phyloP scores from a whole-genome alignment of 2,797 vertebrate genomes.

The Pangasius sanitwongsei region DNA sequence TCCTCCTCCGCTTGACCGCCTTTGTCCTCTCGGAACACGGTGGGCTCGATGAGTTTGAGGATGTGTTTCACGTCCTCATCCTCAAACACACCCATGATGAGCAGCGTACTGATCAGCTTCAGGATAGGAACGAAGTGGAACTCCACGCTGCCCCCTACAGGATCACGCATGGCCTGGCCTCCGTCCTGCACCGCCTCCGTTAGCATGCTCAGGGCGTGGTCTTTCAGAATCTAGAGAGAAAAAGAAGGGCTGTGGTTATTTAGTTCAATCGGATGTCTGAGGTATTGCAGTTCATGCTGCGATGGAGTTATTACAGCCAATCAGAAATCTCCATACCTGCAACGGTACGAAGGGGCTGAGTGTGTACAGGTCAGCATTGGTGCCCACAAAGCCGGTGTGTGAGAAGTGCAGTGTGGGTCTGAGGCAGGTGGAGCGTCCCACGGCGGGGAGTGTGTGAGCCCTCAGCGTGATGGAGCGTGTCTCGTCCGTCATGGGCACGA shows the following conservation, averaged over 20 bases:
- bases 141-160: slow-evolving; percentile 92
- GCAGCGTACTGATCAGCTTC: slow-evolving; percentile 89
- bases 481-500: slow-evolving; percentile 88
- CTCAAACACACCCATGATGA: slow-evolving; percentile 90
- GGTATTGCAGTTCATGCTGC: background rate
- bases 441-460: slow-evolving; percentile 83
- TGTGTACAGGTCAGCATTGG: slow-evolving; percentile 78
- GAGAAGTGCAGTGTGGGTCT: slow-evolving; percentile 89
- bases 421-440: slow-evolving; percentile 87
- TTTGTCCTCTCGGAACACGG: slow-evolving; percentile 77
- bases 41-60: slow-evolving; percentile 91
- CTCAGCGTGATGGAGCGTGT: slow-evolving; percentile 84
- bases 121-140: slow-evolving; percentile 93
- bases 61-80: slow-evolving; percentile 88
- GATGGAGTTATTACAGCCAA: background rate
- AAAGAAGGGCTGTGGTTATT: background rate
- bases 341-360: slow-evolving; percentile 84
- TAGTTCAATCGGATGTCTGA: background rate
- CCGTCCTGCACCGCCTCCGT: slow-evolving; percentile 90
- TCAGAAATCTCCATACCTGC: slow-evolving; percentile 64
- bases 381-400: slow-evolving; percentile 82
- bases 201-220: slow-evolving; percentile 87
- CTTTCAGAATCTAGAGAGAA: slow-evolving; percentile 74
- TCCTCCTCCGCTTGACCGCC: slow-evolving; percentile 38
- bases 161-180: slow-evolving; percentile 90